Evolutionary conservation across 1,140 invertebrate genomes (phyloP).

Genomic region (Lepidostoma basale): DNA sequence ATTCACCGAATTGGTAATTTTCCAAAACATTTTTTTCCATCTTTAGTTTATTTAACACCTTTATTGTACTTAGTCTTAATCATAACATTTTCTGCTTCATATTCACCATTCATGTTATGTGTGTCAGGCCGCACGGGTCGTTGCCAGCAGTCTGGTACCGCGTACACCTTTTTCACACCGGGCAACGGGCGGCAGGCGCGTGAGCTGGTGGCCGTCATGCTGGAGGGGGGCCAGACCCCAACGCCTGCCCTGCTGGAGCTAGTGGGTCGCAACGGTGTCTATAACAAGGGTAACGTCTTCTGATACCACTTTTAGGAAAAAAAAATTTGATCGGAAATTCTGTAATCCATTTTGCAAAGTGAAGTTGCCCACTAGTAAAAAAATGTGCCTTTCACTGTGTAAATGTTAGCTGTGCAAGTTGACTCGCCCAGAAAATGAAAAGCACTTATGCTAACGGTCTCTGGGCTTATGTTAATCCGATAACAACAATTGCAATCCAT

Average conservation of each 20-base stretch:
- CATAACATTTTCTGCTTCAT: not conserved
- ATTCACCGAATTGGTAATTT: constrained; percentile 93
- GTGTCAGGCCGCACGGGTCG: constrained; percentile 82
- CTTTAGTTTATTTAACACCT: too few species aligned
- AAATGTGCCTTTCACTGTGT: too few species aligned
- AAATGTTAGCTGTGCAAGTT: too few species aligned
- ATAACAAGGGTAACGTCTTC: constrained; percentile 36
- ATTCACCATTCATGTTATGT: not conserved
- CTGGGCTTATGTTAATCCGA: too few species aligned
- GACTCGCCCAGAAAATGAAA: too few species aligned
- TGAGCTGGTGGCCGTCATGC: constrained; percentile 86
- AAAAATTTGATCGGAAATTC: not conserved
- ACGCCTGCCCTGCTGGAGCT: constrained; percentile 73
- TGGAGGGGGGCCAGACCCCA: constrained; percentile 91
- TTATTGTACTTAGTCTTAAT: too few species aligned
- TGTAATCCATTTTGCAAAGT: too few species aligned
- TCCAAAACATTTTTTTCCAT: not conserved
- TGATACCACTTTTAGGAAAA: not conserved
- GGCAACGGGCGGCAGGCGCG: constrained; percentile 89
- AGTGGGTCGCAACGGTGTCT: constrained; percentile 54
- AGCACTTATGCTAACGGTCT: too few species aligned
- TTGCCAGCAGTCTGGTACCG: constrained; percentile 91
- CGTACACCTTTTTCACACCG: constrained; percentile 96
- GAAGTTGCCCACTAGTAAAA: too few species aligned
- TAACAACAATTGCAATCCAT: too few species aligned